A percentile compares a stretch with the other conserved stretches of the same genome.
These are phyloP conservation scores for Anolis carolinensis DNA, from an alignment of 2,113 vertebrate species.

Conservation along the genomic window DNA sequence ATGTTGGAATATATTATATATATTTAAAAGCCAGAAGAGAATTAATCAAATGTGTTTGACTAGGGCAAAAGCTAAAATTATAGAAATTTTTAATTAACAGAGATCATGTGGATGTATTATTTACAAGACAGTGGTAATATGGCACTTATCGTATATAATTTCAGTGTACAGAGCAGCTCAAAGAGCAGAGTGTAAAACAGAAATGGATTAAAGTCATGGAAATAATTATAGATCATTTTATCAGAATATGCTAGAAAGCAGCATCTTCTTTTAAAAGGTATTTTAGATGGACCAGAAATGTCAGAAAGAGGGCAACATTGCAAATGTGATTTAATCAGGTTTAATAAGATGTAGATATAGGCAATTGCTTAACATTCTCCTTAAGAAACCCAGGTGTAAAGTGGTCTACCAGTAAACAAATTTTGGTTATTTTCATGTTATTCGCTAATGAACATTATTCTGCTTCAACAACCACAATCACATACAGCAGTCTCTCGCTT, in stretches of 20 bases:
- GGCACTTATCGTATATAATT: not conserved
- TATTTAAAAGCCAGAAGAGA: not conserved
- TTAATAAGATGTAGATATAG: constrained; percentile 48
- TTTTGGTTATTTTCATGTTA: constrained; percentile 39
- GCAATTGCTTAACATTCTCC: not conserved
- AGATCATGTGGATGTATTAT: too few species aligned
- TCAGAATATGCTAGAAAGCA: constrained; percentile 31
- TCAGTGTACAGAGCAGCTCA: not conserved
- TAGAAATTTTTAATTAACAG: not conserved
- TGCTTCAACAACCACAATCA: constrained; percentile 29
- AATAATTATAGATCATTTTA: constrained; percentile 38
- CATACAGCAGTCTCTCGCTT: too few species aligned
- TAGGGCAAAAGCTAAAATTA: not conserved
- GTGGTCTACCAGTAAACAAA: constrained; percentile 47
- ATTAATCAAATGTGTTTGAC: not conserved
- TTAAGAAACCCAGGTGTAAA: constrained; percentile 48
- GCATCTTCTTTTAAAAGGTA: constrained; percentile 6
- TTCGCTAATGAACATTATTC: constrained; percentile 40
- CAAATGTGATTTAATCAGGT: constrained; percentile 43
- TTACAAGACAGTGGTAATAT: too few species aligned
- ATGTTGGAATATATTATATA: not conserved
- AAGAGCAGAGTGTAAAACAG: not conserved
- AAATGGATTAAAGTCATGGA: not conserved
- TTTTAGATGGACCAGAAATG: constrained; percentile 7
- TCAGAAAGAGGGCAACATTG: not conserved